Evolutionary conservation across 2,888 invertebrate species (phyloP).

Genomic region (Eretmocerus hayati): DNA sequence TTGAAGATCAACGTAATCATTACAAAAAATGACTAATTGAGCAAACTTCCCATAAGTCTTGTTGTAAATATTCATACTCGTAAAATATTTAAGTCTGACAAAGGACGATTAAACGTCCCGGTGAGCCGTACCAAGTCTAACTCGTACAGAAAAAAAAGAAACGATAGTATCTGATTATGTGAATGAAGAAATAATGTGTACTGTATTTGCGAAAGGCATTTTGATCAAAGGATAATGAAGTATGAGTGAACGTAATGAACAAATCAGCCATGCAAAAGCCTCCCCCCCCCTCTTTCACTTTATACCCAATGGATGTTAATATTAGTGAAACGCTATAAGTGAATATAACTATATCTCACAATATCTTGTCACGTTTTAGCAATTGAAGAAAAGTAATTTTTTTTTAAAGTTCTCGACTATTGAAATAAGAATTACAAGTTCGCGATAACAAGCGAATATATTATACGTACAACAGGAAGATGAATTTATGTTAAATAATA

Average conservation of each 20-base stretch:
- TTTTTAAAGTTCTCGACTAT: constrained; percentile 32
- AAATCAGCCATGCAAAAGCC: constrained; percentile 14
- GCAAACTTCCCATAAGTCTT: constrained; percentile 40
- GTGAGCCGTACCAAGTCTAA: constrained; percentile 11
- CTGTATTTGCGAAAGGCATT: no score
- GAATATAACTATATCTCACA: constrained; percentile 45
- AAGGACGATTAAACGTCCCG: no score
- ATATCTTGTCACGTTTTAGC: constrained; percentile 39
- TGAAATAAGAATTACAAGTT: constrained; percentile 41
- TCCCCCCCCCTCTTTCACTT: no score
- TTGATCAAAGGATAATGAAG: neutral
- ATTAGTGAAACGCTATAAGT: constrained; percentile 34
- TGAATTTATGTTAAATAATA: constrained; percentile 34
- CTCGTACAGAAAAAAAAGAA: neutral
- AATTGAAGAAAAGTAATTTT: constrained; percentile 34
- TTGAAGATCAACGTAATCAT: no score
- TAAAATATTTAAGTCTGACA: no score
- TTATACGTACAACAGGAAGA: constrained; percentile 22
- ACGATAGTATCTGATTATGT: constrained; percentile 14
- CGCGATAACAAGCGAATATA: constrained; percentile 23
- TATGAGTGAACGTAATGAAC: constrained; percentile 9
- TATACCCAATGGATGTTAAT: constrained; percentile 44
- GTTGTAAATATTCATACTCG: constrained; percentile 47
- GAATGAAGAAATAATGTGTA: no score
- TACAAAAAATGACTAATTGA: no score